Evolutionary conservation across 37 sponge, comb jelly and placozoan genomes (phyloP).

Genomic region (Theonella swinhoei): DNA sequence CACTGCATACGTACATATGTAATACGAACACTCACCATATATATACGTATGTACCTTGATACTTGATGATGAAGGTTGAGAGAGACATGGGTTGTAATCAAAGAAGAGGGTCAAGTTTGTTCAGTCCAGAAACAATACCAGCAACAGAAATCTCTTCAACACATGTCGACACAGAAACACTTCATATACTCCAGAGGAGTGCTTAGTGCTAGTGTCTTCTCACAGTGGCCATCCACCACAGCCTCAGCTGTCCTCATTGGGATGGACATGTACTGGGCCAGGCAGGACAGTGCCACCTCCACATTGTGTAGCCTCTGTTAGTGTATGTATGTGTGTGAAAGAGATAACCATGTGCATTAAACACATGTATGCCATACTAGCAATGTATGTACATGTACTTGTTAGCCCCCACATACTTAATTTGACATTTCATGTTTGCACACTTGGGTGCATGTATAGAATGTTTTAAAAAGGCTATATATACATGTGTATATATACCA

Average conservation of each 20-base stretch:
- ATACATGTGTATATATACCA: too few species aligned
- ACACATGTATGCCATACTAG: background rate
- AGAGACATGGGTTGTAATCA: constrained; percentile 94
- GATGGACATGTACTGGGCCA: constrained; percentile 31
- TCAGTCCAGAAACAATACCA: constrained; percentile 88
- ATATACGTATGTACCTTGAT: too few species aligned
- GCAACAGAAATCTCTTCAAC: constrained; percentile 80
- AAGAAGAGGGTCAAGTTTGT: constrained; percentile 87
- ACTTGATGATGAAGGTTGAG: constrained; percentile 52
- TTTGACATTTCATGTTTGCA: too few species aligned
- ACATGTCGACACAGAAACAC: constrained; percentile 77
- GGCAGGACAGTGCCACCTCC: constrained; percentile 52
- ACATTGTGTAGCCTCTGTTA: constrained; percentile 86
- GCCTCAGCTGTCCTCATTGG: constrained; percentile 51
- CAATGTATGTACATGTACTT: background rate
- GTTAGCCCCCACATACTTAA: too few species aligned
- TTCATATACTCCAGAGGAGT: constrained; percentile 89
- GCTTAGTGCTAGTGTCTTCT: constrained; percentile 91
- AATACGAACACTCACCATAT: too few species aligned
- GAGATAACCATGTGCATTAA: too few species aligned
- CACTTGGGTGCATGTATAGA: too few species aligned
- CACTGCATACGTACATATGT: too few species aligned
- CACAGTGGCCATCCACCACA: constrained; percentile 88
- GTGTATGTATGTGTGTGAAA: background rate
- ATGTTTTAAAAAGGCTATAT: too few species aligned